Evolutionary conservation across 2,888 invertebrate genomes (phyloP).

Genomic region (Temnothorax unifasciatus): DNA sequence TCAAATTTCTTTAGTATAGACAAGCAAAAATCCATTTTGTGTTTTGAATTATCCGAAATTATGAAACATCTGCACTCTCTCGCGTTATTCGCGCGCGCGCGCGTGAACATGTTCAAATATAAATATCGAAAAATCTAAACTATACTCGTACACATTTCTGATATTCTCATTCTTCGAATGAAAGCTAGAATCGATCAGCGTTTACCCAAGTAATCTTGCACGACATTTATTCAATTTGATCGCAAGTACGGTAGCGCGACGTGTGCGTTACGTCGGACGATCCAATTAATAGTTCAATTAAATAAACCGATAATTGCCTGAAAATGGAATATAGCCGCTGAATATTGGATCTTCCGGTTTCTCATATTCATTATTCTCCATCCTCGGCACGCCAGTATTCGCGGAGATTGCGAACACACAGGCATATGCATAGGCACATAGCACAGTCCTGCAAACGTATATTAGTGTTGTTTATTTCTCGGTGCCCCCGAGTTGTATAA

Average conservation of each 20-base stretch:
- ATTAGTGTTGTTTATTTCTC: conserved; percentile 13
- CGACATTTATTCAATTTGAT: conserved; percentile 72
- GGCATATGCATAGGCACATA: neutral
- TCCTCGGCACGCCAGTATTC: conserved; percentile 35
- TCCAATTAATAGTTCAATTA: conserved; percentile 83
- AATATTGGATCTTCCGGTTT: conserved; percentile 76
- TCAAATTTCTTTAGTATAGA: neutral
- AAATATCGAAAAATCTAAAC: conserved; percentile 23
- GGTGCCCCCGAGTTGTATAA: neutral
- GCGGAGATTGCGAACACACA: conserved; percentile 40
- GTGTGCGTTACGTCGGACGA: conserved; percentile 70
- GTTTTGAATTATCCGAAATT: neutral
- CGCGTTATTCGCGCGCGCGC: neutral
- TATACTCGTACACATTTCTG: conserved; percentile 25
- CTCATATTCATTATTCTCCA: conserved; percentile 74
- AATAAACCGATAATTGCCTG: conserved; percentile 83
- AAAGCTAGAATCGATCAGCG: conserved; percentile 62
- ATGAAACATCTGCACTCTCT: neutral
- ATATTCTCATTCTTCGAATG: conserved; percentile 47
- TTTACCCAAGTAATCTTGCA: conserved; percentile 59
- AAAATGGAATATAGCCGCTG: conserved; percentile 79
- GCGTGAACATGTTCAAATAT: conserved; percentile 8
- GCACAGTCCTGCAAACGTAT: neutral
- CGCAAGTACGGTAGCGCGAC: conserved; percentile 61
- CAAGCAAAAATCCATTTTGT: neutral